Percentiles rank a stretch among this genome's conserved stretches.
These are phyloP conservation scores for Charina bottae DNA, from an alignment of 2,113 vertebrate genomes.

Conservation along the genomic window DNA sequence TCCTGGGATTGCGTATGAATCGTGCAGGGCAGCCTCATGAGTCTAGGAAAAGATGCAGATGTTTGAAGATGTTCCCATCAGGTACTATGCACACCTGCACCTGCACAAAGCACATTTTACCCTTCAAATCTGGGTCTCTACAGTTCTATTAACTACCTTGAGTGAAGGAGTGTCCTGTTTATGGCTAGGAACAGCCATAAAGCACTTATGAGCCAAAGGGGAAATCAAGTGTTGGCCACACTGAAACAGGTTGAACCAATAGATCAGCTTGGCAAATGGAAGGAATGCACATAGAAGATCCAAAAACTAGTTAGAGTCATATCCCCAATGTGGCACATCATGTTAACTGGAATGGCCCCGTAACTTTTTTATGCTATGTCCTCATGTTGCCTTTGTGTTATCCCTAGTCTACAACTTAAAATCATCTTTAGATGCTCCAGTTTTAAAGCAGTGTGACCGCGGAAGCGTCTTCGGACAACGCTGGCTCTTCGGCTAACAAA, in stretches of 20 bases:
- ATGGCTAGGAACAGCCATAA: not conserved
- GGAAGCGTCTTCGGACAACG: too few relatives aligned
- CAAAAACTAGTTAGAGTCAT: not conserved
- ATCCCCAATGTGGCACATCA: not conserved
- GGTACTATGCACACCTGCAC: not conserved
- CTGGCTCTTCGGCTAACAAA: too few relatives aligned
- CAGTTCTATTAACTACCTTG: not conserved
- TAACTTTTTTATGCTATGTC: not conserved
- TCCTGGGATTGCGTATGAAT: not conserved
- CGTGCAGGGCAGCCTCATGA: not conserved
- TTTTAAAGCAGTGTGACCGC: not conserved
- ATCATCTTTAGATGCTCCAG: not conserved
- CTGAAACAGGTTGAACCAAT: not conserved
- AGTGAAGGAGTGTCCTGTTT: not conserved
- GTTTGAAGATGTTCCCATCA: not conserved
- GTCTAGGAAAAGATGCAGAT: not conserved
- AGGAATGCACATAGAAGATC: not conserved
- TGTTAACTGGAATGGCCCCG: not conserved
- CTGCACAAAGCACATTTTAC: not conserved
- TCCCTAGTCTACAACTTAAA: not conserved
- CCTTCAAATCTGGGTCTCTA: not conserved
- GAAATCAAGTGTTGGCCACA: not conserved
- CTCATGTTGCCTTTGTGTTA: not conserved
- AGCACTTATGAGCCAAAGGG: not conserved
- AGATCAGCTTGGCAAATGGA: not conserved